Base-by-base conservation (phyloP, 2,888 invertebrate genomes). In the Miltochrista miniata region DNA sequence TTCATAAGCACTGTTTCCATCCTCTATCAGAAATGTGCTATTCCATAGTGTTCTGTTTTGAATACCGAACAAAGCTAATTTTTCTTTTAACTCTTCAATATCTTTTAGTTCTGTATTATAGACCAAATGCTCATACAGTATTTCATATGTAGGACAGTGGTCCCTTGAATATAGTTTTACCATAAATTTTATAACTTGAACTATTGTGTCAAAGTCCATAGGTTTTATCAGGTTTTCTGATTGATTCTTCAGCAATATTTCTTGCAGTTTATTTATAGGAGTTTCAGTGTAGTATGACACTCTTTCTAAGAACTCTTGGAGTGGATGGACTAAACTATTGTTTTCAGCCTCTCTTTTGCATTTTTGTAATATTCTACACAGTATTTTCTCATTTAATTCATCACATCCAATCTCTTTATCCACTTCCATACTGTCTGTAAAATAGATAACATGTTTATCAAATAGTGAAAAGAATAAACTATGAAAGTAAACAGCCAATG, bases 1-100 rank as follows among this genome's bases (percentile, higher is more conserved):
- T 56, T 82, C 71, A 72, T 75, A 82, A 15, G 76, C 74, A 13
- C 72, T 34, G 56, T 76, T 70, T 41, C 79, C 76, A 49, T 83
- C 67, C 74, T 85, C 85, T 42, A 79, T 53, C 10, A 84, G 46
- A 24, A 81, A 55, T 15, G 29, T 33, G 10, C 70, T 72, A 43
- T 44, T 51, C 4, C 35, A 50, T 11, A 66, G 63, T 54, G 71
- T 64, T 47, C 59, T 65, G 36, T 68, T 68, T 10, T 64, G 48
- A 63, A 72, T 79, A 2, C 78, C 76, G 31, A 79, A 59, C 31
- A 34, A 29, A 13, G 9, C 51, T 49, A 81, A 49, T 55, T 70
- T 45, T n/a, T 46, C 31, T 30, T 48, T 48, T 46, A 70, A 59
- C 31, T 54, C 24, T 9, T 51, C 36, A 36, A n/a, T 7, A 35